Percentiles rank a stretch among this genome's conserved stretches.
Evolutionary conservation across 1,140 invertebrate species (phyloP).

Genomic region (Neodiprion fabricii): DNA sequence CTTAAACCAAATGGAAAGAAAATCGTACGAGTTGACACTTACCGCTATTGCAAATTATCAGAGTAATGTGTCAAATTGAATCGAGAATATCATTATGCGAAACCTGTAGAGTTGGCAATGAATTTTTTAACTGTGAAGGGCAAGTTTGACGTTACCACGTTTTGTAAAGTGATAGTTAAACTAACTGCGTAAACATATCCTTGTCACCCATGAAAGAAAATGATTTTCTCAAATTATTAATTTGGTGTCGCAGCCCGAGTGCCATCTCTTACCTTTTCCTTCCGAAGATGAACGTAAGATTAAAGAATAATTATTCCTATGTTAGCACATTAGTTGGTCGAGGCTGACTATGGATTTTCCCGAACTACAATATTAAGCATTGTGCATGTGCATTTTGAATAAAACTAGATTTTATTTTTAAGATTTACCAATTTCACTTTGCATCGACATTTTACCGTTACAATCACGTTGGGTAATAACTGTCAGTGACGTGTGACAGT

Average conservation of each 20-base stretch:
- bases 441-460: not conserved
- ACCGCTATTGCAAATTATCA: not conserved
- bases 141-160: not conserved
- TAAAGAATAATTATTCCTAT: not conserved
- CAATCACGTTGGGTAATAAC: not conserved
- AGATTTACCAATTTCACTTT: not conserved
- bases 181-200: too few species aligned
- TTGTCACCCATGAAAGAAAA: not conserved
- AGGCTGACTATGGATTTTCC: not conserved
- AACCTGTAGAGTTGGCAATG: not conserved
- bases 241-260: not conserved
- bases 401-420: not conserved
- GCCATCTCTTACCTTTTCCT: constrained; percentile 2
- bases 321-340: too few species aligned
- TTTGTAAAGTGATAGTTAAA: not conserved
- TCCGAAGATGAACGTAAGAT: not conserved
- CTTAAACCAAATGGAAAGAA: not conserved
- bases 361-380: not conserved
- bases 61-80: not conserved
- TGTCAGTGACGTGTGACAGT: not conserved
- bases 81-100: not conserved
- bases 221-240: not conserved
- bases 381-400: not conserved
- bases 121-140: too few species aligned
- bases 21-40: constrained; percentile 2